phyloP scores from a whole-genome alignment of 2,888 invertebrate genomes.

The Theristus sp. region DNA sequence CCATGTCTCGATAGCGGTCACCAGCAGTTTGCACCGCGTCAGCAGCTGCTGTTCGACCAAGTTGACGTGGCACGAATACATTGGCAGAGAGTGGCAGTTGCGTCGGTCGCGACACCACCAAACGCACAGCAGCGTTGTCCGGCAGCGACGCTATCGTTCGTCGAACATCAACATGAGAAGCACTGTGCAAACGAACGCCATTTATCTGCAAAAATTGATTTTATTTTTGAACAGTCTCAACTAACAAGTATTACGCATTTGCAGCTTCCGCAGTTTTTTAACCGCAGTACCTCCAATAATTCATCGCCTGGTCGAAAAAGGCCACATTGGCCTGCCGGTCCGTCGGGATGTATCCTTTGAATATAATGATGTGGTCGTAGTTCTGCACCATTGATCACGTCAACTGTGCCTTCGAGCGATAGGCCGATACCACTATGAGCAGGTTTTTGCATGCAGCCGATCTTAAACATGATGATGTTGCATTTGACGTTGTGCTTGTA shows the following conservation, averaged over 20 bases:
- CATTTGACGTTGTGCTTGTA: too few species aligned
- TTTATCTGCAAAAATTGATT: conserved; percentile 51
- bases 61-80: conserved; percentile 15
- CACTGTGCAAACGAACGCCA: conserved; percentile 64
- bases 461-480: too few species aligned
- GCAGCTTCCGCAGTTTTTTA: too few species aligned
- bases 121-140: background rate
- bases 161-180: conserved; percentile 85
- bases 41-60: too few species aligned
- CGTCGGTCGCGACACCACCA: conserved; percentile 8
- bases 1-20: background rate
- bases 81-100: conserved; percentile 16
- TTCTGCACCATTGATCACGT: conserved; percentile 88
- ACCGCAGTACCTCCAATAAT: conserved; percentile 59
- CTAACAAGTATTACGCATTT: too few species aligned
- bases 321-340: conserved; percentile 81
- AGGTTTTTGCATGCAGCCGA: background rate
- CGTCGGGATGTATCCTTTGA: conserved; percentile 72
- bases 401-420: conserved; percentile 89
- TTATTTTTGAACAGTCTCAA: too few species aligned
- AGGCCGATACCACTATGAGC: conserved; percentile 43
- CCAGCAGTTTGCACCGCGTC: too few species aligned
- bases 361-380: conserved; percentile 97
- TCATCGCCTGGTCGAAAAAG: conserved; percentile 82
- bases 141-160: conserved; percentile 76